Evolutionary conservation across 2,113 vertebrate species (phyloP), one percentile per base, ranked within the genome.

Genomic region (Tragelaphus imberbis): DNA sequence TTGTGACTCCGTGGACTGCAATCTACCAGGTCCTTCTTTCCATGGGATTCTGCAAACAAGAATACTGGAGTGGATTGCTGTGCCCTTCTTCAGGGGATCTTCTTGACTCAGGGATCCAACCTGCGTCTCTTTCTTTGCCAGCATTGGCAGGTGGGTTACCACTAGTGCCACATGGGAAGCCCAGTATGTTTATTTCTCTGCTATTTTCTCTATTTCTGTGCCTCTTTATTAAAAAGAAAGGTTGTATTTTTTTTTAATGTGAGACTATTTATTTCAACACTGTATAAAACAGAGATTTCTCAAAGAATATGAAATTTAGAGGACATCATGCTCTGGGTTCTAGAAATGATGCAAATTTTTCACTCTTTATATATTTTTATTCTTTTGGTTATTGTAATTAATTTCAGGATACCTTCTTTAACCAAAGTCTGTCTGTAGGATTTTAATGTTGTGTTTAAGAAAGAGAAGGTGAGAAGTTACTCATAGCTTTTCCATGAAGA

Each of bases 51-150:
- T 44, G 11, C 23, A 44, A 25, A 23, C 71, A 27, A 44, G 71
- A 44, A 13, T 75, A 44, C 36, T 75, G 21, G n/a, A 44, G 12
- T 44, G 36, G 12, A 36, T 44, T 27, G 36, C 36, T 44, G 12
- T 7, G 71, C 21, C 36, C 36, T 44, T 23, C 40, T 77, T 3
- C 71, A 77, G 36, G 71, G 71, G 21, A 75, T 44, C 11, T 25
- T 40, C 68, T 75, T 75, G 36, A 75, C 11, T 6, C 11, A 25
- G 11, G 36, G 71, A 75, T 75, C 36, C 5, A 75, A 75, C 21
- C 36, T 25, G 12, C 1, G 0, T 44, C 21, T 75, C 36, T 13
- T 75, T 40, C 68, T 11, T 75, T 1, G 1, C 36, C 3, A 0
- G 71, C 36, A 75, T 75, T 75, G 21, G 25, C 36, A 13, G 36